Evolutionary conservation across 1,140 invertebrate genomes (phyloP).

Genomic region (Belonocnema kinseyi): DNA sequence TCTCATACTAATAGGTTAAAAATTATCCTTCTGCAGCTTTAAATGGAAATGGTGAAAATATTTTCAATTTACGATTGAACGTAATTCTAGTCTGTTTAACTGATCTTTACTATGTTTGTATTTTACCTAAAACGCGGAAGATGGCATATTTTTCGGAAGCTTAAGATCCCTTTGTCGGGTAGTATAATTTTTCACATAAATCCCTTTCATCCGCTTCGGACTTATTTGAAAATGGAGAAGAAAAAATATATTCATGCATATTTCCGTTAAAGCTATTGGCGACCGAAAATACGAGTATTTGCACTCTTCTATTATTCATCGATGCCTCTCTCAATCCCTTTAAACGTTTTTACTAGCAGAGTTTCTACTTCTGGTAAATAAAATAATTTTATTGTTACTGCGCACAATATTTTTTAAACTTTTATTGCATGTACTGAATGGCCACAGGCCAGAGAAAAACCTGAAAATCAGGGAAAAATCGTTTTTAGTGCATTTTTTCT

Average conservation of each 20-base stretch:
- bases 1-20: too few relatives aligned
- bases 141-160: neutral
- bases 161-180: neutral
- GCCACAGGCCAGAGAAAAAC: too few relatives aligned
- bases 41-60: too few relatives aligned
- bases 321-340: neutral
- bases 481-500: too few relatives aligned
- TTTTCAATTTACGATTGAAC: too few relatives aligned
- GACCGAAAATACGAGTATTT: neutral
- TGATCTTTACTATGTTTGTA: too few relatives aligned
- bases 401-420: too few relatives aligned
- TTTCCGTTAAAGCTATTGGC: conserved; percentile 1
- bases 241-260: conserved; percentile 10
- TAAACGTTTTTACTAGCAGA: neutral
- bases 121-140: neutral
- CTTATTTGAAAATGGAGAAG: neutral
- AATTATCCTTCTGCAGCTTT: too few relatives aligned
- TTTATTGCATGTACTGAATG: too few relatives aligned
- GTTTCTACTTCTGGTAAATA: neutral
- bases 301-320: neutral
- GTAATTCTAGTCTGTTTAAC: too few relatives aligned
- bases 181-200: conserved; percentile 21
- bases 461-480: too few relatives aligned
- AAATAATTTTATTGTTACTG: too few relatives aligned
- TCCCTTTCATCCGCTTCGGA: neutral